Base-by-base conservation (phyloP, 2,888 invertebrate genomes). In the Erynnis tages region DNA sequence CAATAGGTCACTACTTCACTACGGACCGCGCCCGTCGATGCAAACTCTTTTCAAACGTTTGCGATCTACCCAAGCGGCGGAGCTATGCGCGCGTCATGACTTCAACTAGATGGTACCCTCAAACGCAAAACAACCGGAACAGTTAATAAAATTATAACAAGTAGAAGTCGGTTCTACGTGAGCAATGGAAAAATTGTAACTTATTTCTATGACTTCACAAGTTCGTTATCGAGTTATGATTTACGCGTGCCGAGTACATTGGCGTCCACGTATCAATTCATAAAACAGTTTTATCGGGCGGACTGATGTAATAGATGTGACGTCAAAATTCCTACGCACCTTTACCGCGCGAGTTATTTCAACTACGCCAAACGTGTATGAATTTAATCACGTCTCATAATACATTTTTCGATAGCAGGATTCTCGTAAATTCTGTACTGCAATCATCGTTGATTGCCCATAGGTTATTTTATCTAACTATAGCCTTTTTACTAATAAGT, bases 221-320 rank as follows among this genome's bases (percentile, higher is more conserved):
- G 41, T 48, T 23, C 61, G 66, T 70, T 73, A 69, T 62, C 59
- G 56, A 58, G 62, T 61, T 58, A 57, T 55, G 58, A 57, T 63
- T 61, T 61, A 65, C 65, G 62, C 56, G 56, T 54, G 59, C 53
- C 45, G 44, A 63, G 59, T 66, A 61, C 63, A 65, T 62, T 61
- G 60, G 54, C 57, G 58, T 55, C 54, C 46, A 54, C 47, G 56
- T 65, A 67, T 61, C 54, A 67, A 62, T 68, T 67, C 60, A 69
- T 66, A 54, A 71, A 71, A 69, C 60, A 58, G 57, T 64, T 68
- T 73, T 67, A 69, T 66, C 62, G 55, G 54, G 54, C 53, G 59
- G 56, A 59, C 60, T 65, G 60, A 63, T 57, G 60, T 63, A 64
- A 61, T 60, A 43, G 45, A 43, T 27, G 57, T 70, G 71, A 71